phyloP scores from a whole-genome alignment of 2,113 vertebrate species.

The Zonotrichia leucophrys region DNA sequence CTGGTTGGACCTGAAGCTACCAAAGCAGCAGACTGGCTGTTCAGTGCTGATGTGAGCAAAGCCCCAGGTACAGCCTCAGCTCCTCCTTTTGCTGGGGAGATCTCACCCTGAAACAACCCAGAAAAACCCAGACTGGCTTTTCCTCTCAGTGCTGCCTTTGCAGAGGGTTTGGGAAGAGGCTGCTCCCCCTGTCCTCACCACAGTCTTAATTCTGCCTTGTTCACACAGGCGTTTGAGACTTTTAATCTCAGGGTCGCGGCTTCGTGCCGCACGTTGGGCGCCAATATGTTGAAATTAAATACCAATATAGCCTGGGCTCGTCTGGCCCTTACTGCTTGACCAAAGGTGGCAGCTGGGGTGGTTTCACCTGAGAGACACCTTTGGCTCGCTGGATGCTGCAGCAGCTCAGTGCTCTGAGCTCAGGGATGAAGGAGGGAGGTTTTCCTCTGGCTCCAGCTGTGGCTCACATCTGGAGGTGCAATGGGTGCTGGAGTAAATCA shows the following conservation, averaged over 20 bases:
- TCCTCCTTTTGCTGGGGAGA: not conserved
- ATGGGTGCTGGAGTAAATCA: not conserved
- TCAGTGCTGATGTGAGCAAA: constrained; percentile 88
- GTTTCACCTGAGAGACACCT: too few species aligned
- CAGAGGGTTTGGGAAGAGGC: not conserved
- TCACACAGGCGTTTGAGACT: not conserved
- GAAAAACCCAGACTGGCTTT: not conserved
- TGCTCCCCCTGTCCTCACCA: not conserved
- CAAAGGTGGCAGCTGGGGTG: too few species aligned
- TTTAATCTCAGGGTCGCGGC: too few species aligned
- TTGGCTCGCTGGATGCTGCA: too few species aligned
- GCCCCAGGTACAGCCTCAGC: constrained; percentile 78
- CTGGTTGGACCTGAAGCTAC: constrained; percentile 88
- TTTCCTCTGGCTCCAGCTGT: not conserved
- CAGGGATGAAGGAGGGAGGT: too few species aligned
- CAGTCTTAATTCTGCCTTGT: not conserved
- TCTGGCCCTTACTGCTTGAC: too few species aligned
- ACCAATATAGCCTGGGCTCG: too few species aligned
- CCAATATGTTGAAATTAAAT: too few species aligned
- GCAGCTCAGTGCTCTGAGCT: not conserved
- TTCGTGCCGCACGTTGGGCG: too few species aligned
- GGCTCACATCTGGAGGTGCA: not conserved
- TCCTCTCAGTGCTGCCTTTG: not conserved
- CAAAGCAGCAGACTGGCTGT: constrained; percentile 92
- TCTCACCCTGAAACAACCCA: not conserved